phyloP scores from a whole-genome alignment of 2,113 vertebrate species.

The Jaculus jaculus region DNA sequence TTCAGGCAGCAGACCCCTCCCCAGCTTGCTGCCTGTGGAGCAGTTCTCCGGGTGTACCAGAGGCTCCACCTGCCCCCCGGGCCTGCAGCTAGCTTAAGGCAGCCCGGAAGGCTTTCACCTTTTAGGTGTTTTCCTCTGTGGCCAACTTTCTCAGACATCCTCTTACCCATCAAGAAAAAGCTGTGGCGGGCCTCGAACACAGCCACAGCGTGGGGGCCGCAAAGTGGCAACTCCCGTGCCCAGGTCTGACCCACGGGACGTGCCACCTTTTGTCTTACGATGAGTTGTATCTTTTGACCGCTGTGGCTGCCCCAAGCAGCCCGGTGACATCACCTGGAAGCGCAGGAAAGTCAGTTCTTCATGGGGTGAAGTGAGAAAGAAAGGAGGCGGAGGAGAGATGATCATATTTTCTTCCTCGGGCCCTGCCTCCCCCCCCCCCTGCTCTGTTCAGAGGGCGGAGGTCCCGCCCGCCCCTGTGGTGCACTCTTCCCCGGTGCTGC shows the following conservation, averaged over 20 bases:
- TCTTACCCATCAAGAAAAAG: fast-evolving
- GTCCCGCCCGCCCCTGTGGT: neutral
- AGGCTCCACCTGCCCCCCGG: fast-evolving
- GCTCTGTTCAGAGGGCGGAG: too few species aligned
- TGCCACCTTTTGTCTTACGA: neutral
- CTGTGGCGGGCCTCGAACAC: neutral
- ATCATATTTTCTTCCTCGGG: neutral
- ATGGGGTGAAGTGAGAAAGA: neutral
- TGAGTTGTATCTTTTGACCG: neutral
- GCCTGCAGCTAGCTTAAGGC: neutral
- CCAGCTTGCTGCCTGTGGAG: neutral
- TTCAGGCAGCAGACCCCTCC: neutral
- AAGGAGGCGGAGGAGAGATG: neutral
- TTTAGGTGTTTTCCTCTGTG: neutral
- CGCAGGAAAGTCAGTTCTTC: neutral
- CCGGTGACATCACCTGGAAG: neutral
- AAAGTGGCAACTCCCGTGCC: neutral
- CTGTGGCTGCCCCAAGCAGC: neutral
- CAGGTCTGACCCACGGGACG: neutral
- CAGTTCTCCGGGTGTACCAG: too few species aligned
- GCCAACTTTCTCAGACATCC: neutral
- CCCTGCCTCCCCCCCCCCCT: neutral
- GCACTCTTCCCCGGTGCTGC: neutral
- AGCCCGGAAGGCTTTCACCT: neutral
- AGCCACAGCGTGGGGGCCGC: fast-evolving